Base-by-base conservation (phyloP, 2,797 vertebrate species). In the Bradypodion ventrale region DNA sequence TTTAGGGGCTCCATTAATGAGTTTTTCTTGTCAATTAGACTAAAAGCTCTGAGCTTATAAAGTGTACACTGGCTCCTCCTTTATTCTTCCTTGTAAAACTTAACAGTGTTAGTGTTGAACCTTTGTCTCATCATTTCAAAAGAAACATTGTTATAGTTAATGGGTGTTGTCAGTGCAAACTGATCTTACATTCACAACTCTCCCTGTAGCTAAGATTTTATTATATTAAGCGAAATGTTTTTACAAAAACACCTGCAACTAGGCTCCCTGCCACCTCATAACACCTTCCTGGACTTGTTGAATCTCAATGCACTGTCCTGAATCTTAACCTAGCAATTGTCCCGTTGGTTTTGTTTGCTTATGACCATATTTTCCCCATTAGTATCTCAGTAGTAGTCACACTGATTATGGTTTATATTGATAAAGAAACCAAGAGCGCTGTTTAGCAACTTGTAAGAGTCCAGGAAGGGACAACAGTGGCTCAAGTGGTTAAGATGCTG, bases 1-100 rank as follows among this genome's bases (percentile, higher is more conserved):
- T 88, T 62, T 90, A 76, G 32, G 69, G 37, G 83, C 80, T 86
- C 77, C 2, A 6, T 88, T 93, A 94, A 94, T 94, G 87, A 94
- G 82, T 32, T 86, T 83, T 91, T 90, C 82, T 90, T 92, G 89
- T 93, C 92, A 88, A 46, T 92, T 89, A 90, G 29, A 49, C 73
- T 78, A 76, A 87, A 87, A 79, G 27, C 83, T 85, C 78, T 68
- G 86, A 87, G 91, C 32, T 88, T 87, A 70, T 92, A 82, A 86
- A 42, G 84, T 85, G 46, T 73, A 85, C 85, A 90, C 87, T 82
- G 88, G 91, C 56, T 56, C 32, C 40, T 15, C 37, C 91, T 91
- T 78, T 87, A 21, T 89, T 74, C 84, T 89, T 87, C 75, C 84
- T 87, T 91, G 88, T 85, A 80, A 89, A 94, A 70, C 56, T 79